Evolutionary conservation across 2,797 vertebrate genomes (phyloP), one percentile per base, ranked within the genome.

Genomic region (Tinamus major): DNA sequence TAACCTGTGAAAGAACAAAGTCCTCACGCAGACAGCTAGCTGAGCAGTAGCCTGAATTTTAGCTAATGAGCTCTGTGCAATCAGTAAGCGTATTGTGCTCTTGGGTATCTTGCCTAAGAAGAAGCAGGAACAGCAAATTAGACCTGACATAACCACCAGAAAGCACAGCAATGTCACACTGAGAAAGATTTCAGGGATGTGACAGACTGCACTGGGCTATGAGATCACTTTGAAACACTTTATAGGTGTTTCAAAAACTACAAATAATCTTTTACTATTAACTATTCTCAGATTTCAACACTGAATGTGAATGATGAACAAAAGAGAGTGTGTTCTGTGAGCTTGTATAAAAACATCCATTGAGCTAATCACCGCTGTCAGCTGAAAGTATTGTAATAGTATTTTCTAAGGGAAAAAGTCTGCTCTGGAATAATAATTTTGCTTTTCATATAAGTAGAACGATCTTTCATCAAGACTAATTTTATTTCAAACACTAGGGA

Each of bases 121-220:
- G 37, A 39, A 75, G 46, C 7, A 68, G 86, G 87, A 3, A 1
- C 6, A 31, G 39, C 17, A 35, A 61, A 61, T 48, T 0, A 35
- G 17, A 27, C 53, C 49, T 24, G 21, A 56, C 11, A 12, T 9
- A 44, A 18, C 20, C 56, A 68, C 10, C 33, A 65, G 9, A 29
- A 24, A 49, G 33, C 4, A 0, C 5, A 20, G 13, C 29, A 10
- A 23, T 3, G 13, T 6, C 9, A 1, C 39, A 37, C 37, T 26
- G 44, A 29, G 55, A 13, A 76, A 14, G 55, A 31, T 24, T 68
- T n/a, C 2, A 81, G 31, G 29, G 33, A 62, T 48, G 48, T 17
- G 56, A 44, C 51, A 76, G 9, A 80, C 4, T 31, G 31, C 16
- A 29, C 2, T 24, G 48, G 2, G 26, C 33, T 21, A 2, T 0